phyloP scores from a whole-genome alignment of 2,888 invertebrate species.

The Bellardia pandia region DNA sequence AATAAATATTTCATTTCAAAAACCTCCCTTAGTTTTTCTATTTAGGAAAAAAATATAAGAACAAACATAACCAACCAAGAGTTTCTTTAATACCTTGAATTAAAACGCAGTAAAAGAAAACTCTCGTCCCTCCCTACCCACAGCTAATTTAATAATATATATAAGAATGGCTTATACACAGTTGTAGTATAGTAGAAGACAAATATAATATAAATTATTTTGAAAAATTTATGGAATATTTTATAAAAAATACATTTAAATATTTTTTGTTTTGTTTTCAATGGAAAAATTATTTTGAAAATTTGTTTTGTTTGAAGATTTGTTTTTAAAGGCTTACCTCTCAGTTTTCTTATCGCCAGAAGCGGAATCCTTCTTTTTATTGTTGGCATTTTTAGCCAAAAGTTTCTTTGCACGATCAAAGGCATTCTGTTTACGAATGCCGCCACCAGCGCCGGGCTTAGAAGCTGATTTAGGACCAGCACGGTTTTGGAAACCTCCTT shows the following conservation, averaged over 20 bases:
- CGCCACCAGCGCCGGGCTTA: slow-evolving; percentile 83
- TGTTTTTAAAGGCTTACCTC: slow-evolving; percentile 84
- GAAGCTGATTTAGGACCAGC: slow-evolving; percentile 83
- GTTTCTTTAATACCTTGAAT: slow-evolving; percentile 50
- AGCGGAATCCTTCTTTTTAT: slow-evolving; percentile 85
- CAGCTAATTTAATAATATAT: slow-evolving; percentile 20
- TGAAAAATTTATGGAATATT: slow-evolving; percentile 66
- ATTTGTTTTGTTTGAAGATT: slow-evolving; percentile 75
- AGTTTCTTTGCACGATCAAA: slow-evolving; percentile 85
- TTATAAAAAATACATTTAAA: slow-evolving; percentile 61
- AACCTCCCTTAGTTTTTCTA: slow-evolving; percentile 14
- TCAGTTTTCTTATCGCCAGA: slow-evolving; percentile 84
- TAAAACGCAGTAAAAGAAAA: slow-evolving; percentile 46
- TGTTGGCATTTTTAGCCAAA: slow-evolving; percentile 85
- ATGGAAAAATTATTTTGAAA: slow-evolving; percentile 72
- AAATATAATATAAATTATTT: slow-evolving; percentile 65
- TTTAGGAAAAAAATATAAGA: slow-evolving; percentile 11
- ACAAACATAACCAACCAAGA: slow-evolving; percentile 21
- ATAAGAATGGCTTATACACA: slow-evolving; percentile 52
- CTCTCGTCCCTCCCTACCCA: slow-evolving; percentile 42
- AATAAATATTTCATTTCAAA: slow-evolving; percentile 13
- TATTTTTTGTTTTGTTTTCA: slow-evolving; percentile 57
- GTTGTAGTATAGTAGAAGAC: slow-evolving; percentile 52
- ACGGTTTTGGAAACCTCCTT: slow-evolving; percentile 84
- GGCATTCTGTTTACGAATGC: slow-evolving; percentile 85